Conservation (phyloP, 2,113 vertebrate genomes). For the Procavia capensis region DNA sequence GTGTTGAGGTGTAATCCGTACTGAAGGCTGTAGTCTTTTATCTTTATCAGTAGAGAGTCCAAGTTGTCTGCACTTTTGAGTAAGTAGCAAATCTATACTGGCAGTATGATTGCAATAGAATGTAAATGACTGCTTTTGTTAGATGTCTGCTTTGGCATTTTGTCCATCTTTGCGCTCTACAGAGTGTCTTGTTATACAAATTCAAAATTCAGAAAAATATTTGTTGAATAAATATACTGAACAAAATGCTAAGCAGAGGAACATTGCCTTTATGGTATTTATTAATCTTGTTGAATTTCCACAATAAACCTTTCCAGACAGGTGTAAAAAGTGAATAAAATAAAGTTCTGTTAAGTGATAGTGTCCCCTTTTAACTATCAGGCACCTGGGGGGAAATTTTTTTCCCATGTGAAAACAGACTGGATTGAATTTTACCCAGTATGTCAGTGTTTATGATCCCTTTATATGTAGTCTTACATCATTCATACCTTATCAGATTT, state of each 20-base stretch:
- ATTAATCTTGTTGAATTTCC: constrained; percentile 75
- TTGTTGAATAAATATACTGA: not conserved
- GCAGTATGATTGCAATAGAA: not conserved
- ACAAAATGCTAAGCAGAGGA: constrained; percentile 37
- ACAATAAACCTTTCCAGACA: constrained; percentile 75
- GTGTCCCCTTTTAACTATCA: constrained; percentile 42
- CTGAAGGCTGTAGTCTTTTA: not conserved
- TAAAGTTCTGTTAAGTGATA: constrained; percentile 74
- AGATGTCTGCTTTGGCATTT: not conserved
- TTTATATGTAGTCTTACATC: constrained; percentile 81
- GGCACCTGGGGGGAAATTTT: not conserved
- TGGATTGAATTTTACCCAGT: constrained; percentile 76
- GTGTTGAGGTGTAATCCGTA: too few species aligned
- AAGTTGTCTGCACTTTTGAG: not conserved
- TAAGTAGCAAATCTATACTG: not conserved
- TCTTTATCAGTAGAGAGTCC: not conserved
- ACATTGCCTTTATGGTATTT: constrained; percentile 77
- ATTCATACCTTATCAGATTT: constrained; percentile 85
- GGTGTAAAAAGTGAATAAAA: constrained; percentile 64
- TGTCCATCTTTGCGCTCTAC: not conserved
- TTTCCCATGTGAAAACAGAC: constrained; percentile 63
- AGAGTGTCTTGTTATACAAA: constrained; percentile 8
- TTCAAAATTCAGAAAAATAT: not conserved
- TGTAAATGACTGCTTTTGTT: not conserved
- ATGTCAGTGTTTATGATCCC: constrained; percentile 81